Conservation (phyloP, 92 coral and sea anemone species). For the Bergia puertoricense region DNA sequence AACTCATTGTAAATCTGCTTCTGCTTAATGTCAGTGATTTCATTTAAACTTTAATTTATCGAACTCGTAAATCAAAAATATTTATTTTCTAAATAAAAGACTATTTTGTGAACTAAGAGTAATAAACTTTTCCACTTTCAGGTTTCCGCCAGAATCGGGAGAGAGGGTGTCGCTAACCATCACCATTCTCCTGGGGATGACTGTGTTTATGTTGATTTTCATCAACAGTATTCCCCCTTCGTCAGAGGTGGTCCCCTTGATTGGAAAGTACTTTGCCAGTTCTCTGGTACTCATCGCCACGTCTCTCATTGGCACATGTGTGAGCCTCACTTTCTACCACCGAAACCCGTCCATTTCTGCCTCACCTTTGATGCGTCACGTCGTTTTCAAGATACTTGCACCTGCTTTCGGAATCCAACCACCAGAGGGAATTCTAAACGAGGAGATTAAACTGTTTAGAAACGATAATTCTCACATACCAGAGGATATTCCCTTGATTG, state of each 20-base stretch:
- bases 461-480: background rate
- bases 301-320: conserved; percentile 70
- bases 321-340: conserved; percentile 67
- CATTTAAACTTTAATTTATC: too few relatives aligned
- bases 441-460: background rate
- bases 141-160: conserved; percentile 79
- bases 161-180: conserved; percentile 77
- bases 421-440: conserved; percentile 33
- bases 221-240: conserved; percentile 78
- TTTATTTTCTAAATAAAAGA: too few relatives aligned
- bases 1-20: too few relatives aligned
- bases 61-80: too few relatives aligned
- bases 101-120: background rate
- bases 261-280: conserved; percentile 72
- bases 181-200: conserved; percentile 78
- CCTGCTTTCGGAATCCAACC: conserved; percentile 64
- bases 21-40: too few relatives aligned
- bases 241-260: conserved; percentile 78
- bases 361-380: conserved; percentile 65
- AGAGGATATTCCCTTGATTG: conserved; percentile 12
- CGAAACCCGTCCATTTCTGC: conserved; percentile 62
- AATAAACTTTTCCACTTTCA: conserved; percentile 3
- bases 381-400: conserved; percentile 68
- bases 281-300: conserved; percentile 69
- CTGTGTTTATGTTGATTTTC: conserved; percentile 78